Conservation (phyloP, 1,140 invertebrate species). For the Trachelipus rathkii region DNA sequence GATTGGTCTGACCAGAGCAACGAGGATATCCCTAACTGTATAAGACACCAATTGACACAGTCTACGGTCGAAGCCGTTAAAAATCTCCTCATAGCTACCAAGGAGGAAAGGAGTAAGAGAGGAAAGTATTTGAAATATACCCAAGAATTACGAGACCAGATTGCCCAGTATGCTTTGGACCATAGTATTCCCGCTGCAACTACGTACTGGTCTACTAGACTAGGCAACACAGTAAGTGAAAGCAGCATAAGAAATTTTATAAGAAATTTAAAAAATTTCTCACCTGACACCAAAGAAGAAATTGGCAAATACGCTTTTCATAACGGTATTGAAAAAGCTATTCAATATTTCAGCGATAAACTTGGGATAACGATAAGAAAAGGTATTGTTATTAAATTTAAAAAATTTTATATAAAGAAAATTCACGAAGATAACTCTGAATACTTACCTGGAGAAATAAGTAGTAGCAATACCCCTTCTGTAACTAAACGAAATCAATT, state of each 20-base stretch:
- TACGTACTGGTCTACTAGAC: constrained; percentile 41
- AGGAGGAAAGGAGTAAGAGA: constrained; percentile 48
- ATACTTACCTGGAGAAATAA: constrained; percentile 23
- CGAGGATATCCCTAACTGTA: constrained; percentile 39
- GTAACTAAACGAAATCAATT: constrained; percentile 21
- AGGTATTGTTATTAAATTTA: constrained; percentile 50
- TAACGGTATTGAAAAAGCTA: constrained; percentile 48
- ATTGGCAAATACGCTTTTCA: constrained; percentile 49
- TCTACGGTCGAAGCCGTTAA: constrained; percentile 49
- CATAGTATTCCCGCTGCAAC: constrained; percentile 45
- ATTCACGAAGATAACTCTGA: constrained; percentile 36
- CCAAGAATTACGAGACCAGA: constrained; percentile 49
- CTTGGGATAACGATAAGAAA: constrained; percentile 47
- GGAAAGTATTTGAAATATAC: constrained; percentile 51
- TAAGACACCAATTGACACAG: constrained; percentile 37
- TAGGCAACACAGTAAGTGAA: constrained; percentile 49
- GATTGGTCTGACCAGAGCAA: constrained; percentile 43
- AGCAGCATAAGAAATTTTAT: constrained; percentile 51
- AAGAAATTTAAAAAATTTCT: constrained; percentile 48
- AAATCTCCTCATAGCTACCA: constrained; percentile 48
- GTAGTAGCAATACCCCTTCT: not conserved
- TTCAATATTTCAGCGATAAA: constrained; percentile 47
- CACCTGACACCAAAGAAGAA: constrained; percentile 48
- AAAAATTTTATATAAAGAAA: constrained; percentile 47
- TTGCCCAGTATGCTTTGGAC: constrained; percentile 47